Evolutionary conservation across 2,888 invertebrate genomes (phyloP).

Genomic region (Platycnemis pennipes): DNA sequence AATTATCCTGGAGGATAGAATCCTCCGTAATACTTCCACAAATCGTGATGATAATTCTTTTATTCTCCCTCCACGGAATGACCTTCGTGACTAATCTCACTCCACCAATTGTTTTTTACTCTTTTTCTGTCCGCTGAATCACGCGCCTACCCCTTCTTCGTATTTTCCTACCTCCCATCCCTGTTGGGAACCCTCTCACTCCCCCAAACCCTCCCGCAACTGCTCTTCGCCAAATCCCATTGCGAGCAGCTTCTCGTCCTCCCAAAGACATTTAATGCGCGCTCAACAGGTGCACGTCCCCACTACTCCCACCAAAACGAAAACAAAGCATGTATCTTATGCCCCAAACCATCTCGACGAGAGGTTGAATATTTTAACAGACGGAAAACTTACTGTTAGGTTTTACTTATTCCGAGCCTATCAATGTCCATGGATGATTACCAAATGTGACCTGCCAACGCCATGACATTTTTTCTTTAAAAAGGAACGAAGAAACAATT

Average conservation of each 20-base stretch:
- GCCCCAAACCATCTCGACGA: no score
- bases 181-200: background rate
- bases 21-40: background rate
- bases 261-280: background rate
- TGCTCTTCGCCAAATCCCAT: background rate
- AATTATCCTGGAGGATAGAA: background rate
- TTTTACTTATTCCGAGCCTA: no score
- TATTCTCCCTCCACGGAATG: background rate
- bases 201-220: background rate
- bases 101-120: background rate
- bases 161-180: no score
- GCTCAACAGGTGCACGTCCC: constrained; percentile 8
- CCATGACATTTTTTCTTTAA: no score
- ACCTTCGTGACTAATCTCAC: background rate
- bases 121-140: background rate
- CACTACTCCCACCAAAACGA: no score
- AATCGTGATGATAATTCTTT: background rate
- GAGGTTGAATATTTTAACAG: no score
- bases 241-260: background rate
- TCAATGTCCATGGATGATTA: no score
- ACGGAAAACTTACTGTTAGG: no score
- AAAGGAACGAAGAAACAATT: no score
- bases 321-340: no score
- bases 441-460: no score
- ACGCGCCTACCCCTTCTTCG: background rate